phyloP scores from a whole-genome alignment of 2,797 vertebrate species.

The Trematocara caparti region DNA sequence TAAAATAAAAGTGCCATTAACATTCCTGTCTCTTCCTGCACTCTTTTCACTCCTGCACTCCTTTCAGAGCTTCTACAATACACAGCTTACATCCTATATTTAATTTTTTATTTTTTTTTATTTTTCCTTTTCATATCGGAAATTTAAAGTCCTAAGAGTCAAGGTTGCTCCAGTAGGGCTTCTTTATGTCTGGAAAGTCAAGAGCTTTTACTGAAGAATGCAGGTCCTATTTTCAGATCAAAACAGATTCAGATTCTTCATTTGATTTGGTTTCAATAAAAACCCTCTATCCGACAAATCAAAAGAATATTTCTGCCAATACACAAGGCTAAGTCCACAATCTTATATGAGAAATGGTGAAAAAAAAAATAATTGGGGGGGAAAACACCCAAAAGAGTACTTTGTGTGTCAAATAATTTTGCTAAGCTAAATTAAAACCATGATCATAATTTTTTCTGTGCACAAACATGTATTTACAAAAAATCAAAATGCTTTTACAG shows the following conservation, averaged over 20 bases:
- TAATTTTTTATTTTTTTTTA: background rate
- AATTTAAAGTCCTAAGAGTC: conserved; percentile 34
- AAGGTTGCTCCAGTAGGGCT: conserved; percentile 27
- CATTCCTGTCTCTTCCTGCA: conserved; percentile 35
- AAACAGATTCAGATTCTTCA: background rate
- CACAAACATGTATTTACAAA: background rate
- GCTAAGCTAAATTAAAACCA: background rate
- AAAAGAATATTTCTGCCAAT: background rate
- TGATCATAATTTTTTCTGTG: background rate
- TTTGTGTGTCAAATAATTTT: background rate
- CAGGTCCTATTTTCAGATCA: conserved; percentile 8
- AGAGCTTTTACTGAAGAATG: conserved; percentile 28
- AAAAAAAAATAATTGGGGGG: background rate
- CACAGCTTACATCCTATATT: background rate
- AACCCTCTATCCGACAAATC: background rate
- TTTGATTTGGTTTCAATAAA: background rate
- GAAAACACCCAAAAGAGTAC: background rate
- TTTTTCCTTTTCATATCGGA: background rate
- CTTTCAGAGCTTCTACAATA: conserved; percentile 7
- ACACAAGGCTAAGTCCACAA: background rate
- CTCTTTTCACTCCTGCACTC: background rate
- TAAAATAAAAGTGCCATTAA: conserved; percentile 49
- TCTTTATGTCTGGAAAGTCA: conserved; percentile 36
- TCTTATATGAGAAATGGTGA: background rate
- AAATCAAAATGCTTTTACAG: background rate